Conservation (phyloP, 2,113 vertebrate species). For the Pedionomus torquatus region DNA sequence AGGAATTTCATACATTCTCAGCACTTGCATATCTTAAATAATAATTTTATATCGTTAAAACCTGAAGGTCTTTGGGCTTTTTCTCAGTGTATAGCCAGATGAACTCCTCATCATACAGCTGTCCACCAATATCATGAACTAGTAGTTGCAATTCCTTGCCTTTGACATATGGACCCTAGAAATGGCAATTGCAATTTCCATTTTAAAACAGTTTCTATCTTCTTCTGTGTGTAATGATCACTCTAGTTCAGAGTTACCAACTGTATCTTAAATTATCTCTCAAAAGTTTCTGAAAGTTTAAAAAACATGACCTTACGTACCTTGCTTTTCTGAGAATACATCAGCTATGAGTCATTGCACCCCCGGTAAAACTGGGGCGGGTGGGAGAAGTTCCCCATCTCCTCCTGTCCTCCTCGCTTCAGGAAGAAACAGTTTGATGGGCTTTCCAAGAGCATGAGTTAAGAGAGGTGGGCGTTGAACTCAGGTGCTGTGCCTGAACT, state of each 20-base stretch:
- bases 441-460: neutral
- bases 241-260: neutral
- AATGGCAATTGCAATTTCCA: neutral
- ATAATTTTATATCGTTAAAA: neutral
- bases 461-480: neutral
- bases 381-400: rapidly evolving
- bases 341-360: neutral
- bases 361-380: neutral
- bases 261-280: neutral
- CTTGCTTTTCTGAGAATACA: neutral
- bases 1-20: neutral
- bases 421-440: neutral
- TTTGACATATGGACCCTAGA: neutral
- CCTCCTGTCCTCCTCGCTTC: neutral
- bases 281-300: neutral
- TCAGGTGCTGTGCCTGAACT: neutral
- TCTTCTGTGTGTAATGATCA: neutral
- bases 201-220: neutral
- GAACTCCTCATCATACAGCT: neutral
- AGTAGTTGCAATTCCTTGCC: neutral
- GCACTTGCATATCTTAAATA: neutral
- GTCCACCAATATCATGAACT: neutral
- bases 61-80: neutral
- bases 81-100: neutral
- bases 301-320: neutral